Percentiles rank a stretch among this genome's conserved stretches.
Evolutionary conservation across 2,888 invertebrate species (phyloP).

Genomic region (Tanaodytes sp.): DNA sequence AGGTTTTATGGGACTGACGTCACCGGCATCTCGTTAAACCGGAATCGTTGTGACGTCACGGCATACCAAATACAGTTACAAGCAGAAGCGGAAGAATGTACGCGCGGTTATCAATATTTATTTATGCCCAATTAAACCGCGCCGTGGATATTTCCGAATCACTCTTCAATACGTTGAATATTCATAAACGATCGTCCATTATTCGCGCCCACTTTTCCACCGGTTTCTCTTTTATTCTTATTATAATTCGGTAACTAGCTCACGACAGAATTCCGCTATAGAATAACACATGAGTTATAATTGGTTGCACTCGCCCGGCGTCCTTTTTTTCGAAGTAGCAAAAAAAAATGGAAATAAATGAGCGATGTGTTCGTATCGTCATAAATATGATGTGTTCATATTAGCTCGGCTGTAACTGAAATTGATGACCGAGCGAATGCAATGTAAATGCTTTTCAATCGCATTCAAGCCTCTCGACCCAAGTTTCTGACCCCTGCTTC

Average conservation of each 20-base stretch:
- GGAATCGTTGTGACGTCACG: too few species aligned
- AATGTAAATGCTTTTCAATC: slow-evolving; percentile 19
- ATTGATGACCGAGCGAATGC: slow-evolving; percentile 4
- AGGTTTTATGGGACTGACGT: too few species aligned
- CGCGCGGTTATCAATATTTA: slow-evolving; percentile 30
- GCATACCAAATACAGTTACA: slow-evolving; percentile 45
- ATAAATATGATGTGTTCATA: too few species aligned
- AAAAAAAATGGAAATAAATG: too few species aligned
- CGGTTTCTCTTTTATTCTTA: not conserved
- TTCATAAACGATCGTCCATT: slow-evolving; percentile 12
- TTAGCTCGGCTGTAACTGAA: slow-evolving; percentile 9
- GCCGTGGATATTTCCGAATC: slow-evolving; percentile 11
- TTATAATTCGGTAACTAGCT: slow-evolving; percentile 15
- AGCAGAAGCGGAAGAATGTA: slow-evolving; percentile 31
- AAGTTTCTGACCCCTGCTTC: too few species aligned
- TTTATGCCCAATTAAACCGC: slow-evolving; percentile 23
- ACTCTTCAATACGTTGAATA: slow-evolving; percentile 1
- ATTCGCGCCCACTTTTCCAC: not conserved
- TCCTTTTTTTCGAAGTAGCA: not conserved
- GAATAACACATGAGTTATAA: slow-evolving; percentile 7
- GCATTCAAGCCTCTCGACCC: too few species aligned
- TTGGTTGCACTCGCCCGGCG: slow-evolving; percentile 4
- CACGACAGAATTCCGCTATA: slow-evolving; percentile 13
- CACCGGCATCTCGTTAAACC: too few species aligned
- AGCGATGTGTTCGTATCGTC: too few species aligned